These are phyloP conservation scores for Synanthedon formicaeformis DNA, from an alignment of 2,888 invertebrate genomes.

Conservation along the genomic window DNA sequence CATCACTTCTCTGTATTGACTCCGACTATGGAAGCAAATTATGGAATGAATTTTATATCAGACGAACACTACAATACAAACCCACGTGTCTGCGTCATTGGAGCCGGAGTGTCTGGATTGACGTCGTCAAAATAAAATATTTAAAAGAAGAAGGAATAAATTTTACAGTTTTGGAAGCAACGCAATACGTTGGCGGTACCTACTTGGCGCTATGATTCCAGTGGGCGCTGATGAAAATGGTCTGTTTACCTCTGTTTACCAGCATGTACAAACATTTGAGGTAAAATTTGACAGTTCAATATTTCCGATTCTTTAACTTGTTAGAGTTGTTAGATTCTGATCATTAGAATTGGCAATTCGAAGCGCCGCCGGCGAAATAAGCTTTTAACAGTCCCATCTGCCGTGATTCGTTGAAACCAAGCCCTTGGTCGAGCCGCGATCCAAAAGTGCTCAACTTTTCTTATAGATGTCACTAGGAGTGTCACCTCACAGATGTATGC, in stretches of 20 bases:
- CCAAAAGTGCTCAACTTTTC: too few species aligned
- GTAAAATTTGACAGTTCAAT: conserved; percentile 39
- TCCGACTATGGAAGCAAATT: too few species aligned
- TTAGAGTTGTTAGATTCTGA: too few species aligned
- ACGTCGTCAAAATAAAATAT: conserved; percentile 43
- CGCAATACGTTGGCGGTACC: conserved; percentile 50
- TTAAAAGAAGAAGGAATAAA: conserved; percentile 44
- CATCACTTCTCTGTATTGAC: too few species aligned
- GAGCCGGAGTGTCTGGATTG: conserved; percentile 53
- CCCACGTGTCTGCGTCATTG: conserved; percentile 50
- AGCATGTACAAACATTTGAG: conserved; percentile 78
- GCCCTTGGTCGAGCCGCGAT: too few species aligned
- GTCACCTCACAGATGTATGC: too few species aligned
- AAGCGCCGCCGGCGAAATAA: too few species aligned
- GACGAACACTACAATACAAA: not conserved
- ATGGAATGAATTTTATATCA: not conserved
- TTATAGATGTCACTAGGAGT: too few species aligned
- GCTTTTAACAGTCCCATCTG: too few species aligned
- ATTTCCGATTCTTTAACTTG: too few species aligned
- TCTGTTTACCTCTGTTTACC: conserved; percentile 69
- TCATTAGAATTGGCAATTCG: too few species aligned
- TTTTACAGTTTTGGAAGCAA: conserved; percentile 52
- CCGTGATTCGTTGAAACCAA: too few species aligned
- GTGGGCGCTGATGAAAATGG: conserved; percentile 69
- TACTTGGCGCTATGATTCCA: conserved; percentile 58